A percentile compares a stretch with the other conserved stretches of the same genome.
phyloP scores from a whole-genome alignment of 2,888 invertebrate genomes.

The Trachelus stipa region DNA sequence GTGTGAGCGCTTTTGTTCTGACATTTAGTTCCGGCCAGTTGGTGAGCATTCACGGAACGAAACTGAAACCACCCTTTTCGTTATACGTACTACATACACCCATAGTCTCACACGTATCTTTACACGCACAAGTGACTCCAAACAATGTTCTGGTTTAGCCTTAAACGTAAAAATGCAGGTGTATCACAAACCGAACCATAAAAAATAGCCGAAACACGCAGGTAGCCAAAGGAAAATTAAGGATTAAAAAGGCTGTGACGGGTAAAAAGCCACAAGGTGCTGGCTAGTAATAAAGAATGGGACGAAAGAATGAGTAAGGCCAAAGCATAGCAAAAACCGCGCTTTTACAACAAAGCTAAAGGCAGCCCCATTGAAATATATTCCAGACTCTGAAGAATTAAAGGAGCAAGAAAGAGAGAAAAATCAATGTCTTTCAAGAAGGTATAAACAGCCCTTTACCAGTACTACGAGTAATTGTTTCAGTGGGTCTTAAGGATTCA shows the following conservation, averaged over 20 bases:
- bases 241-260: slow-evolving; percentile 39
- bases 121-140: background rate
- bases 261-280: slow-evolving; percentile 5
- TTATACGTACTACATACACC: background rate
- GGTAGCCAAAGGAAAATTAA: slow-evolving; percentile 34
- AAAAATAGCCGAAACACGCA: slow-evolving; percentile 32
- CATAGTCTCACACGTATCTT: background rate
- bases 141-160: slow-evolving; percentile 5
- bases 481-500: background rate
- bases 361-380: background rate
- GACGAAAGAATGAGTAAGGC: background rate
- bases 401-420: background rate
- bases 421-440: background rate
- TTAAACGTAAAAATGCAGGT: slow-evolving; percentile 8
- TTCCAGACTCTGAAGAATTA: background rate
- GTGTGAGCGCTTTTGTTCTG: slow-evolving; percentile 29
- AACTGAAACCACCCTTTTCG: background rate
- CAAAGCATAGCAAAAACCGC: background rate
- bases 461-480: background rate
- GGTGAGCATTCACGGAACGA: slow-evolving; percentile 46
- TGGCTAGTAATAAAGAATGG: slow-evolving; percentile 4
- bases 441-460: background rate
- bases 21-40: slow-evolving; percentile 53
- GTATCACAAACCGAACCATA: background rate
- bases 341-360: background rate